Conservation (phyloP, 2,113 vertebrate genomes). For the pig (Sus scrofa) region T2T-Sscrofa CM000824.6:118398001-118398500, state of each 20-base stretch:
- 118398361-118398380: neutral
- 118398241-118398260: neutral
- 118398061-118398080: neutral
- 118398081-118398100: neutral
- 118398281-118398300: neutral
- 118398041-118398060: no score
- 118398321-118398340: neutral
- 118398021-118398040: no score
- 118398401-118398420: neutral
- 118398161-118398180: neutral
- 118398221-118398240: neutral
- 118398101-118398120: neutral
- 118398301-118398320: neutral
- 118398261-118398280: neutral
- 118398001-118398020: no score
- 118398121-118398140: neutral
- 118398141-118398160: neutral
- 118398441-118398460: neutral
- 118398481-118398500: neutral
- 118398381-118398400: neutral
- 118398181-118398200: fast-evolving
- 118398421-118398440: neutral
- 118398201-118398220: neutral
- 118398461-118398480: neutral
- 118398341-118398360: neutral